These are phyloP conservation scores for Argyrosomus japonicus DNA, from an alignment of 2,113 vertebrate species.

Conservation along the genomic window DNA sequence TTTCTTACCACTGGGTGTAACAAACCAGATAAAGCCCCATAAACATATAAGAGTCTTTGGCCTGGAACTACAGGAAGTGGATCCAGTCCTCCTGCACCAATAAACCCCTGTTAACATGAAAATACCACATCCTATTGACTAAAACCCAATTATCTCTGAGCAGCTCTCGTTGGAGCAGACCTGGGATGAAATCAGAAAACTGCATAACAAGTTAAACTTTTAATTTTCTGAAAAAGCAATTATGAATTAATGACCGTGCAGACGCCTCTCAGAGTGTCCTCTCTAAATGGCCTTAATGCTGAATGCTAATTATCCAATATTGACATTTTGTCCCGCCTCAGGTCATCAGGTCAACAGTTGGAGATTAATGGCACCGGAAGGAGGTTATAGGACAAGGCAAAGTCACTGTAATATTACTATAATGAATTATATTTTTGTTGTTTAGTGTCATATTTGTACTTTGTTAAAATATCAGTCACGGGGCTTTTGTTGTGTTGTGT, in stretches of 20 bases:
- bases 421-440: background rate
- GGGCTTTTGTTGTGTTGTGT: background rate
- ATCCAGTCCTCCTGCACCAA: background rate
- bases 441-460: background rate
- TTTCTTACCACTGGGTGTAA: slow-evolving; percentile 26
- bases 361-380: slow-evolving; percentile 70
- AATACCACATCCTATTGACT: slow-evolving; percentile 40
- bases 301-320: slow-evolving; percentile 74
- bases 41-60: slow-evolving; percentile 11
- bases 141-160: slow-evolving; percentile 30
- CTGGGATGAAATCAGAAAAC: slow-evolving; percentile 10
- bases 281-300: slow-evolving; percentile 63
- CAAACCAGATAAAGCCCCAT: slow-evolving; percentile 40
- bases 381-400: slow-evolving; percentile 35
- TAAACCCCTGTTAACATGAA: slow-evolving; percentile 30
- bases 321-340: slow-evolving; percentile 77
- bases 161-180: slow-evolving; percentile 5
- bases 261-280: slow-evolving; percentile 54
- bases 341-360: slow-evolving; percentile 72
- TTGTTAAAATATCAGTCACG: background rate
- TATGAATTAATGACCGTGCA: slow-evolving; percentile 35
- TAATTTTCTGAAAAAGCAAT: slow-evolving; percentile 51
- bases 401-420: background rate
- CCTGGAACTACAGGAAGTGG: slow-evolving; percentile 14
- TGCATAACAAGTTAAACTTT: slow-evolving; percentile 43